Conservation (phyloP, 2,888 invertebrate species). For the Allygus modestus region DNA sequence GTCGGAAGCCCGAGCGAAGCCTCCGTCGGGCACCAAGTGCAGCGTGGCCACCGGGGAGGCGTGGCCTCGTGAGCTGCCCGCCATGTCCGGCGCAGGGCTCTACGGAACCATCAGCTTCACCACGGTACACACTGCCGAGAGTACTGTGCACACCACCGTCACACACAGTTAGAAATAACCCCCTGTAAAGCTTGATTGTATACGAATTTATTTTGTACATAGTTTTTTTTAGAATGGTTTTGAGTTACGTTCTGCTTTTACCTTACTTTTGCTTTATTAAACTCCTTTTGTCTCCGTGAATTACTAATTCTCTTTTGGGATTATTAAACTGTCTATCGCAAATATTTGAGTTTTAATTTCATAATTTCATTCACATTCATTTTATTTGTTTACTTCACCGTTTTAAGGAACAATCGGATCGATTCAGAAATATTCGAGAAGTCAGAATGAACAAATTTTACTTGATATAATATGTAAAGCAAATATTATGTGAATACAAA, state of each 20-base stretch:
- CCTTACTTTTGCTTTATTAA: constrained; percentile 6
- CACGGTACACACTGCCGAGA: constrained; percentile 77
- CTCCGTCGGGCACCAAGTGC: background rate
- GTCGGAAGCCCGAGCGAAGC: background rate
- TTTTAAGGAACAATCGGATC: background rate
- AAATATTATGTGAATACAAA: background rate
- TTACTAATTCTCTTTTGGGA: background rate
- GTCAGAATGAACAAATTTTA: background rate
- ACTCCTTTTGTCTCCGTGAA: constrained; percentile 15
- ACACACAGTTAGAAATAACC: constrained; percentile 60
- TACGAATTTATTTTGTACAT: constrained; percentile 62
- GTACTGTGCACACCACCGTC: constrained; percentile 12
- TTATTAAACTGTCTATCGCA: background rate
- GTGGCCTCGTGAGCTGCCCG: constrained; percentile 77
- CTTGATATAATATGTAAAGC: background rate
- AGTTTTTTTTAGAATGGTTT: constrained; percentile 51
- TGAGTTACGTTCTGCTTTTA: constrained; percentile 44
- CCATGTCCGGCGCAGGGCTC: constrained; percentile 77
- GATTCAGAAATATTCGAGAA: background rate
- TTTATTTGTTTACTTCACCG: background rate
- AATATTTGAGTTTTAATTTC: background rate
- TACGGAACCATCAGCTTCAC: constrained; percentile 79
- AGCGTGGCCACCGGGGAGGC: constrained; percentile 36
- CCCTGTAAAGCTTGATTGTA: constrained; percentile 63
- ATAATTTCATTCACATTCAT: background rate